Evolutionary conservation across 2,888 invertebrate genomes (phyloP), one percentile per base, ranked within the genome.

Genomic region (Apotomis turbidana): DNA sequence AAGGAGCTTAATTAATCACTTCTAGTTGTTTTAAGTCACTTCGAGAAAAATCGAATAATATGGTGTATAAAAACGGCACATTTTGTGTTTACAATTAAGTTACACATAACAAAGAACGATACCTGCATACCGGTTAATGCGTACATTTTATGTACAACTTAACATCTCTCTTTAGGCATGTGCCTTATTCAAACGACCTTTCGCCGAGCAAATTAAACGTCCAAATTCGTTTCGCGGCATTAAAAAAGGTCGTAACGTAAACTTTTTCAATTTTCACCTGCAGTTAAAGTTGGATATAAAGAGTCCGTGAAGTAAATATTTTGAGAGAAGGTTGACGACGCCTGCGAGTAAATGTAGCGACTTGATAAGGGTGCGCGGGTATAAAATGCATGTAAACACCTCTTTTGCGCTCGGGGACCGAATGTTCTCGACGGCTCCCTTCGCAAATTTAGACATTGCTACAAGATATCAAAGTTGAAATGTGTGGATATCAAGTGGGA

Each of bases 261-360:
- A 92, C 89, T 91, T 93, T 93, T 93, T 91, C 90, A 93, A 93
- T 92, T 93, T 92, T 90, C 91, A 90, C 90, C 88, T 90, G 85
- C 87, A 89, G 87, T 90, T 90, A 89, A 88, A 88, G 83, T 85
- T 85, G 84, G 81, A 84, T 80, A 81, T 91, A 90, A 92, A 91
- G 87, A 83, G 87, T 84, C 82, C 81, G 79, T 76, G 78, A 83
- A 86, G 87, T 89, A 88, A 90, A 90, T 89, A 89, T 90, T 87
- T 87, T 85, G 85, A 82, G 85, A 82, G 83, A 85, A 87, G 87
- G 89, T 88, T 90, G 89, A 88, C 88, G 90, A 88, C 87, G 89
- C 87, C 87, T 84, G 84, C 78, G 80, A 85, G 86, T 83, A 84
- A 90, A 89, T 87, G 86, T 86, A 85, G 85, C 83, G 79, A 88